Evolutionary conservation across 2,797 vertebrate genomes (phyloP).

Genomic region (Adelosebastes latens): DNA sequence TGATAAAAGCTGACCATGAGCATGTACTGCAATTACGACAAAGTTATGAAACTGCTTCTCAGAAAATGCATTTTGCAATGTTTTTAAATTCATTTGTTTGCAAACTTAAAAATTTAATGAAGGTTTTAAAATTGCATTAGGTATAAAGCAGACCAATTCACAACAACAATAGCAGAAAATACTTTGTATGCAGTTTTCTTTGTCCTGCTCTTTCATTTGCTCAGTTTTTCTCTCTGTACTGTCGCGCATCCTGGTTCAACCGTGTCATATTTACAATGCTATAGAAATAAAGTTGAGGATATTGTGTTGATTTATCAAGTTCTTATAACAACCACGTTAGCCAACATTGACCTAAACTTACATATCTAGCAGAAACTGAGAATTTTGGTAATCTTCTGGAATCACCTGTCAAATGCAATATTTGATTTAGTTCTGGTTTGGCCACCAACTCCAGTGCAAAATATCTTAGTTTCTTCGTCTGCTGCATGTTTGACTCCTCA

Average conservation of each 20-base stretch:
- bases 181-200: background rate
- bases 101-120: background rate
- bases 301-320: background rate
- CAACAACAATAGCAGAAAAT: background rate
- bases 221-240: background rate
- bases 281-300: background rate
- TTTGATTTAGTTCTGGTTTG: constrained; percentile 3
- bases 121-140: background rate
- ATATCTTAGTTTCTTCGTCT: background rate
- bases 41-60: background rate
- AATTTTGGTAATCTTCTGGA: background rate
- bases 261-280: background rate
- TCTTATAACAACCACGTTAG: background rate
- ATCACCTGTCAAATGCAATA: background rate
- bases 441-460: background rate
- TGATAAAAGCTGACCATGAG: background rate
- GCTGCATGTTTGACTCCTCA: constrained; percentile 9
- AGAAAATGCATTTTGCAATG: background rate
- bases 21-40: background rate
- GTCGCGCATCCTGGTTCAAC: background rate
- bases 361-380: background rate
- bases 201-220: background rate
- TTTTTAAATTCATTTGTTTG: background rate
- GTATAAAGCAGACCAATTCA: background rate
- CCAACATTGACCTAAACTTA: background rate